Percentiles rank a stretch among this genome's conserved stretches.
Evolutionary conservation across 2,888 invertebrate species (phyloP).

Genomic region (Glyphotaelius pellucidus): DNA sequence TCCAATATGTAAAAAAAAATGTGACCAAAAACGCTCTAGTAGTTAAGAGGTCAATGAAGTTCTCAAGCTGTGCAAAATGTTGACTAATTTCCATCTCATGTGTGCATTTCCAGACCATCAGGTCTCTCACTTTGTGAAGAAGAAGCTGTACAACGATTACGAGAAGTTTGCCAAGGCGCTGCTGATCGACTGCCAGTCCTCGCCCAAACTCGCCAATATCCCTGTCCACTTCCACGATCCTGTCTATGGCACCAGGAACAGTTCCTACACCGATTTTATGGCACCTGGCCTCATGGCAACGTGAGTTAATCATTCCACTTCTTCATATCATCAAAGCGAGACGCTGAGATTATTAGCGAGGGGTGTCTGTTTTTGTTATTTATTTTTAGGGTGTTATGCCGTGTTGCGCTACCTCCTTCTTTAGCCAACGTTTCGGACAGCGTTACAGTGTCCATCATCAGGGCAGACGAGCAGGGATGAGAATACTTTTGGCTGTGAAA

Average conservation of each 20-base stretch:
- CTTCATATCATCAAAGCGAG: not conserved
- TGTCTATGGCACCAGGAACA: slow-evolving; percentile 82
- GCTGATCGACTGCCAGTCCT: slow-evolving; percentile 81
- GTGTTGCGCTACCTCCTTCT: no score
- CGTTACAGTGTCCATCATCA: no score
- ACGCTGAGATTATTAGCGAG: no score
- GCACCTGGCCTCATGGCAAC: slow-evolving; percentile 90
- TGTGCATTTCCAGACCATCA: slow-evolving; percentile 85
- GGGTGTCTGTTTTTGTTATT: no score
- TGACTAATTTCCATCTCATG: not conserved
- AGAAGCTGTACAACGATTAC: slow-evolving; percentile 83
- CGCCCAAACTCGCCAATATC: slow-evolving; percentile 76
- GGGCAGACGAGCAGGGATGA: no score
- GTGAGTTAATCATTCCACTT: slow-evolving; percentile 75
- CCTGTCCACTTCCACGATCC: slow-evolving; percentile 85
- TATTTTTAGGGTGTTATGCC: no score
- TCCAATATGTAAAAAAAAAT: no score
- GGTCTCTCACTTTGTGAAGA: slow-evolving; percentile 85
- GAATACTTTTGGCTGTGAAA: no score
- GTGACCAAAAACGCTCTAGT: no score
- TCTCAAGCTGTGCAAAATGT: not conserved
- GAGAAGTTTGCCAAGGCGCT: slow-evolving; percentile 81
- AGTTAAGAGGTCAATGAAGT: no score
- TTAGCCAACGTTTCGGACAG: no score
- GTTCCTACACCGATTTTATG: slow-evolving; percentile 88